Conservation (phyloP, 2,797 vertebrate genomes). For the Pempheris klunzingeri region DNA sequence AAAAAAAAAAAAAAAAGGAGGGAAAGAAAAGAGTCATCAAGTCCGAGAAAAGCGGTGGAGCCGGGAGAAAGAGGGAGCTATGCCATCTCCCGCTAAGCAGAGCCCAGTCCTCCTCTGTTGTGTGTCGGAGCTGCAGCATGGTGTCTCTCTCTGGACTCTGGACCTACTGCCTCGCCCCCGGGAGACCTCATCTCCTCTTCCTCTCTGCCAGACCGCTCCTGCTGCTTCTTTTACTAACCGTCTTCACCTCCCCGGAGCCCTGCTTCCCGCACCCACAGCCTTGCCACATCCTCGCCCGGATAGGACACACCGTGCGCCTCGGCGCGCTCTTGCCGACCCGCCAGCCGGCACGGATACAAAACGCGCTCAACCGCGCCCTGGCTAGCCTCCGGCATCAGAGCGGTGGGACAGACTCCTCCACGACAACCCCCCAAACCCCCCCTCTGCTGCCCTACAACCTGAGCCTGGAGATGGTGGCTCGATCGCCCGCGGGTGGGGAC, state of each 20-base stretch:
- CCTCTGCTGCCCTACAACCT: constrained; percentile 90
- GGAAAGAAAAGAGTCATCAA: constrained; percentile 60
- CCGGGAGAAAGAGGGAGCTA: constrained; percentile 80
- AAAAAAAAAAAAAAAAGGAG: background rate
- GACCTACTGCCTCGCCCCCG: constrained; percentile 78
- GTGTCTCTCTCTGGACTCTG: constrained; percentile 82
- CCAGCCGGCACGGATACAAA: constrained; percentile 88
- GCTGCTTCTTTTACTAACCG: constrained; percentile 71
- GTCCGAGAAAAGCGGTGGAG: constrained; percentile 76
- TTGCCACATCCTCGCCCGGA: constrained; percentile 87
- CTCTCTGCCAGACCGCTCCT: constrained; percentile 59
- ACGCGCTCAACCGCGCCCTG: constrained; percentile 88
- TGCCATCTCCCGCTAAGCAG: constrained; percentile 80
- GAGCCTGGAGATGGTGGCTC: constrained; percentile 91
- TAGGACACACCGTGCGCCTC: constrained; percentile 90
- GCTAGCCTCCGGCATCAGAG: constrained; percentile 83
- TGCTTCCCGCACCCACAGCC: constrained; percentile 89
- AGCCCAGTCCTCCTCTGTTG: constrained; percentile 82
- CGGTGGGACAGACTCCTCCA: constrained; percentile 65
- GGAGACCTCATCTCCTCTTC: constrained; percentile 75
- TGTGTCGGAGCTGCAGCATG: constrained; percentile 83
- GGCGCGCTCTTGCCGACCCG: constrained; percentile 89
- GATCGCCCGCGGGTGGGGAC: constrained; percentile 86
- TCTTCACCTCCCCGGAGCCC: constrained; percentile 76
- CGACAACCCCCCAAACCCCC: constrained; percentile 68